Conservation (phyloP, 2,888 invertebrate genomes). For the Rhagophthalmus giganteus region DNA sequence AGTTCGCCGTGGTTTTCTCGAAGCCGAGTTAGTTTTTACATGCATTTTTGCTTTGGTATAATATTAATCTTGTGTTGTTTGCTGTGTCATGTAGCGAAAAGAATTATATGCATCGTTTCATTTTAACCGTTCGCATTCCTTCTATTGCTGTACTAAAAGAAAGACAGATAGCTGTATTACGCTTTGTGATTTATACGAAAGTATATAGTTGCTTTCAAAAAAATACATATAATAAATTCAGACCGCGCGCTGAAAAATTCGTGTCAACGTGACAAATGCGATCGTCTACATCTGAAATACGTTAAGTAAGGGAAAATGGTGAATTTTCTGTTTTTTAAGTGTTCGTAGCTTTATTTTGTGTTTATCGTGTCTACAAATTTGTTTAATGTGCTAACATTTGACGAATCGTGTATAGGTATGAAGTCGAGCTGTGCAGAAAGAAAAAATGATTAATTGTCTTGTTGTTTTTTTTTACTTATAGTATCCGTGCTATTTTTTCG, state of each 20-base stretch:
- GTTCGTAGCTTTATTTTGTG: conserved; percentile 14
- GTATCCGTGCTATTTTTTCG: neutral
- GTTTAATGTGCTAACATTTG: conserved; percentile 8
- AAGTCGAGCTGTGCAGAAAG: too few relatives aligned
- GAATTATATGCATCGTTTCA: conserved; percentile 15
- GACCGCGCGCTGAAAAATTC: conserved; percentile 12
- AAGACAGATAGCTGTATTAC: conserved; percentile 18
- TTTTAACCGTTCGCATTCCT: conserved; percentile 13
- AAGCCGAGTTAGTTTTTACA: conserved; percentile 11
- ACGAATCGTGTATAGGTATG: conserved; percentile 2
- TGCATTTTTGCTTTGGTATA: conserved; percentile 12
- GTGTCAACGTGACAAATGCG: conserved; percentile 16
- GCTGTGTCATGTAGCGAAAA: conserved; percentile 8
- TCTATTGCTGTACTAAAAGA: conserved; percentile 12
- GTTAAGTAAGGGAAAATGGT: conserved; percentile 13
- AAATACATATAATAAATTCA: conserved; percentile 16
- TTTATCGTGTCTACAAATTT: conserved; percentile 9
- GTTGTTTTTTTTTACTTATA: neutral
- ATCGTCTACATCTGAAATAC: conserved; percentile 8
- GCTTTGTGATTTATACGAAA: conserved; percentile 14
- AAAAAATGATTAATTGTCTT: conserved; percentile 7
- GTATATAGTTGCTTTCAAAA: conserved; percentile 13
- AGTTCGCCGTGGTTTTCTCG: conserved; percentile 5
- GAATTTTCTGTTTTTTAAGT: conserved; percentile 5
- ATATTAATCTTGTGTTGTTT: conserved; percentile 14